phyloP scores from a whole-genome alignment of 2,888 invertebrate genomes.

The Crioceris asparagi region DNA sequence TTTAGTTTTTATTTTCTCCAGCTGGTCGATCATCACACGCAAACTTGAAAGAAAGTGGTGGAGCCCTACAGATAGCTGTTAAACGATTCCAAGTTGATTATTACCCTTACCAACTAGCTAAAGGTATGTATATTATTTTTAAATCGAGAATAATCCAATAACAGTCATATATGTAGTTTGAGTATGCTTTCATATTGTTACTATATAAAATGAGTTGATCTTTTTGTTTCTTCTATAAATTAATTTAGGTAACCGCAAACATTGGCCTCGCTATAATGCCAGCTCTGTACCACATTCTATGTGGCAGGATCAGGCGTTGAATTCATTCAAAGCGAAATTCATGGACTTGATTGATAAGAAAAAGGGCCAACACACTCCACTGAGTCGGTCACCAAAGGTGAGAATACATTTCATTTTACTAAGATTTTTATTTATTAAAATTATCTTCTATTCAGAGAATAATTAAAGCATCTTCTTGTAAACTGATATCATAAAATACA shows the following conservation, averaged over 20 bases:
- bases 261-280: constrained; percentile 82
- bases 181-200: too few species aligned
- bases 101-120: constrained; percentile 93
- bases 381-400: constrained; percentile 33
- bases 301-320: constrained; percentile 80
- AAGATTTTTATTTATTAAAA: too few species aligned
- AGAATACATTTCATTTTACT: too few species aligned
- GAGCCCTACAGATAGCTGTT: constrained; percentile 85
- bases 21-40: constrained; percentile 79
- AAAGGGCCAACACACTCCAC: constrained; percentile 41
- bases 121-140: constrained; percentile 47
- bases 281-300: constrained; percentile 67
- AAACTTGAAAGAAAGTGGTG: constrained; percentile 75
- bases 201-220: too few species aligned
- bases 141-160: too few species aligned
- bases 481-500: too few species aligned
- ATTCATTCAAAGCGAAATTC: constrained; percentile 64
- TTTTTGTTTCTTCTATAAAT: constrained; percentile 2
- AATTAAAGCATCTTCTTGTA: too few species aligned
- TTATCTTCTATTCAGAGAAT: too few species aligned
- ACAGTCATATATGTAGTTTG: too few species aligned
- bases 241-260: constrained; percentile 62
- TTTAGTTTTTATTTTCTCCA: constrained; percentile 28
- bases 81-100: constrained; percentile 83
- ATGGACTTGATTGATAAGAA: constrained; percentile 63